Evolutionary conservation across 1,140 invertebrate species (phyloP).

Genomic region (Drosophila quadrilineata): DNA sequence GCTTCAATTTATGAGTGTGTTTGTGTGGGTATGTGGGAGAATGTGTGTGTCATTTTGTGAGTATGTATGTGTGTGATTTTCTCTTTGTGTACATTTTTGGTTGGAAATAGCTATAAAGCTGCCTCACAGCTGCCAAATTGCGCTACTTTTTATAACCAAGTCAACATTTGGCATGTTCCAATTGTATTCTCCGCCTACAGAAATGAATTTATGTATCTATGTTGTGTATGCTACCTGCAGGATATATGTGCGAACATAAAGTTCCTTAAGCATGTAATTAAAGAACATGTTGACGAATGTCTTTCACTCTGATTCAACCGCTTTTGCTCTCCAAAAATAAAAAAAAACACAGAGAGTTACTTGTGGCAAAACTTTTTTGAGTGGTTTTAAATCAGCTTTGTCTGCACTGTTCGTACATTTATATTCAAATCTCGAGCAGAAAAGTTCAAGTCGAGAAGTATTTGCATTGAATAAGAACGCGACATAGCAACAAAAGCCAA

Average conservation of each 20-base stretch:
- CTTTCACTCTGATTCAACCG: background rate
- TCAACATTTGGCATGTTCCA: background rate
- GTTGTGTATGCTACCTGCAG: background rate
- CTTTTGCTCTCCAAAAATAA: too few relatives aligned
- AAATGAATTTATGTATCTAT: background rate
- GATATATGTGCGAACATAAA: background rate
- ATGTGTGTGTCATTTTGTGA: slow-evolving; percentile 11
- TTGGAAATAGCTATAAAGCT: slow-evolving; percentile 22
- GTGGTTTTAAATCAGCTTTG: slow-evolving; percentile 15
- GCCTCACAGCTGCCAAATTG: slow-evolving; percentile 35
- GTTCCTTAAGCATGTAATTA: background rate
- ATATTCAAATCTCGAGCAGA: too few relatives aligned
- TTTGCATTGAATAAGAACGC: slow-evolving; percentile 62
- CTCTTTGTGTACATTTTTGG: slow-evolving; percentile 27
- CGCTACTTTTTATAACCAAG: slow-evolving; percentile 46
- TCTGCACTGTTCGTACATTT: too few relatives aligned
- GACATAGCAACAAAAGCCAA: slow-evolving; percentile 12
- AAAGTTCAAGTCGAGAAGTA: slow-evolving; percentile 1
- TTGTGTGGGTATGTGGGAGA: slow-evolving; percentile 6
- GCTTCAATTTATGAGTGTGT: slow-evolving; percentile 56
- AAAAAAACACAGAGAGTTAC: background rate
- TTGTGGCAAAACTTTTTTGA: background rate
- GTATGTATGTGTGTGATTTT: slow-evolving; percentile 6
- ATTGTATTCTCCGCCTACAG: background rate
- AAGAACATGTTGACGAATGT: background rate